phyloP scores from a whole-genome alignment of 2,113 vertebrate species.

The Fukomys damarensis region DNA sequence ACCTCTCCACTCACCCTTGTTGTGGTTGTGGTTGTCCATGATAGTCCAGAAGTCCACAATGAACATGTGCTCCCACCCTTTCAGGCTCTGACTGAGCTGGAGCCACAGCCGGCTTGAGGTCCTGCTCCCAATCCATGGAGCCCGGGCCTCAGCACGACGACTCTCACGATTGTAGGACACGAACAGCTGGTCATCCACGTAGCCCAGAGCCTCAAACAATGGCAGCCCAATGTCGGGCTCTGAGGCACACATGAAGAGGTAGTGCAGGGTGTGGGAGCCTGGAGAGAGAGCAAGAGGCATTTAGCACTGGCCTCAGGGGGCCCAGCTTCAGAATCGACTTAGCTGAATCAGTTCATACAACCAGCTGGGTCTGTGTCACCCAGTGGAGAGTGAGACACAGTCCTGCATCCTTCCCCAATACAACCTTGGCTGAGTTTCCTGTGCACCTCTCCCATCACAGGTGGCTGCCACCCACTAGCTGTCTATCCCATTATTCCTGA shows the following conservation, averaged over 20 bases:
- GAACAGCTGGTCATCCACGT: conserved; percentile 71
- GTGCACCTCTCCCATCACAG: rapidly evolving
- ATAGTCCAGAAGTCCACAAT: conserved; percentile 79
- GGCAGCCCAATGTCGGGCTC: conserved; percentile 56
- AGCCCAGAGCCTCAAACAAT: conserved; percentile 74
- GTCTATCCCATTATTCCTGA: neutral
- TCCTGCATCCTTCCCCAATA: rapidly evolving
- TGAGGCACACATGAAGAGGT: conserved; percentile 72
- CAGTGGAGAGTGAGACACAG: neutral
- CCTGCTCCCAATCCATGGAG: neutral
- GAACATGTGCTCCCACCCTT: conserved; percentile 81
- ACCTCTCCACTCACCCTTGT: conserved; percentile 44
- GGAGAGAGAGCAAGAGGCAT: neutral
- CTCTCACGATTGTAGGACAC: conserved; percentile 74
- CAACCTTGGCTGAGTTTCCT: neutral
- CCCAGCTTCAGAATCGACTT: rapidly evolving
- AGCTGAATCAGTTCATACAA: rapidly evolving
- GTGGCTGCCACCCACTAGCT: neutral
- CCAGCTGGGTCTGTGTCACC: neutral
- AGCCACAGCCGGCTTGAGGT: conserved; percentile 58
- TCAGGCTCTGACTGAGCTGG: conserved; percentile 75
- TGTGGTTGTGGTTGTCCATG: conserved; percentile 77
- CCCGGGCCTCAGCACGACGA: neutral
- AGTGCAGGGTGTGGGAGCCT: conserved; percentile 72
- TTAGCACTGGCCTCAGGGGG: rapidly evolving